A percentile compares a stretch with the other conserved stretches of the same genome.
phyloP scores from a whole-genome alignment of 92 coral and sea anemone genomes.

The Parazoanthus swiftii region DNA sequence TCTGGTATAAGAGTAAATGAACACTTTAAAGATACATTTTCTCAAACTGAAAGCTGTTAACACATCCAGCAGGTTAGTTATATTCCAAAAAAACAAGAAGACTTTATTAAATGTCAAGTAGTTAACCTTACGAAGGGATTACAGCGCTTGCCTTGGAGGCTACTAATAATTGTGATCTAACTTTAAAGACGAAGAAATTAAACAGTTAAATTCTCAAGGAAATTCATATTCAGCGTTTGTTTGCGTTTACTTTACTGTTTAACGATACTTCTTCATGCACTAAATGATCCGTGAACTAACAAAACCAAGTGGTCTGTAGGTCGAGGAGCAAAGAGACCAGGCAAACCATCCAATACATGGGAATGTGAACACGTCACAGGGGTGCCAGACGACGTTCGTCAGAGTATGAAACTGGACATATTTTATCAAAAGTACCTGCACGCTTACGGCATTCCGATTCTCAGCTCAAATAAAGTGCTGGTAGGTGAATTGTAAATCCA shows the following conservation, averaged over 20 bases:
- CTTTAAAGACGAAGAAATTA: too few species aligned
- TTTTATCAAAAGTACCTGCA: constrained; percentile 50
- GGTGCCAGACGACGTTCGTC: constrained; percentile 42
- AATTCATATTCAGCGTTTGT: too few species aligned
- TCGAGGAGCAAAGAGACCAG: background rate
- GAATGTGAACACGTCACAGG: background rate
- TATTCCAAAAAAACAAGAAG: too few species aligned
- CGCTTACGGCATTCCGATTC: constrained; percentile 52
- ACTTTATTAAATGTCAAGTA: too few species aligned
- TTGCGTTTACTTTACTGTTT: background rate
- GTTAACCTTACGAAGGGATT: too few species aligned
- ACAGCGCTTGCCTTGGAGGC: too few species aligned
- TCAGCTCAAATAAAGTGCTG: constrained; percentile 24
- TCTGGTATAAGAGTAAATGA: too few species aligned
- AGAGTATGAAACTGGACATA: constrained; percentile 35
- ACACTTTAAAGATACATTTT: too few species aligned
- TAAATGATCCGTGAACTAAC: background rate
- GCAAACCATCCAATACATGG: constrained; percentile 1
- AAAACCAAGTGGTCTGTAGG: background rate
- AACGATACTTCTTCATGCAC: background rate
- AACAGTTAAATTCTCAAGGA: too few species aligned
- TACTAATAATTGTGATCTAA: too few species aligned
- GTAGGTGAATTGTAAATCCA: background rate
- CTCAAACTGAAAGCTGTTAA: too few species aligned
- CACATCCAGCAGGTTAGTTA: too few species aligned